A percentile compares a stretch with the other conserved stretches of the same genome.
Conservation (phyloP, 1,140 invertebrate species). For the Reticulitermes speratus region DNA sequence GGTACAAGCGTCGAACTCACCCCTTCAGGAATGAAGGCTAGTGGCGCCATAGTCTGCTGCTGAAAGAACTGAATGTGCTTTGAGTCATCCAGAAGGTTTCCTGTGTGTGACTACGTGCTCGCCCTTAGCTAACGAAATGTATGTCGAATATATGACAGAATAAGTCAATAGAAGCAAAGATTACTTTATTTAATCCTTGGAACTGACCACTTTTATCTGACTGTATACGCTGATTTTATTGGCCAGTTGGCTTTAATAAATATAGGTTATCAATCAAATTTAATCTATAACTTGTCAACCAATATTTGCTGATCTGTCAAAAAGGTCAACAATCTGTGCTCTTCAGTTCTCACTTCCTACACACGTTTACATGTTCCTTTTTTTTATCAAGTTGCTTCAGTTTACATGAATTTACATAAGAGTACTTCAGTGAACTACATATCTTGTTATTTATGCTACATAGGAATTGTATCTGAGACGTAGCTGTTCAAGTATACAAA, state of each 20-base stretch:
- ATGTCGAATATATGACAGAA: not conserved
- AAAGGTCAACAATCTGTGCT: not conserved
- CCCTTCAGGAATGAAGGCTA: too few relatives aligned
- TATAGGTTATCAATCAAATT: not conserved
- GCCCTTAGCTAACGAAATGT: not conserved
- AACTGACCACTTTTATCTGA: not conserved
- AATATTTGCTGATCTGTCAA: conserved; percentile 4
- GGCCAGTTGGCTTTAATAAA: conserved; percentile 11
- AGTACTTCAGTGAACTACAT: not conserved
- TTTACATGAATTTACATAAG: not conserved
- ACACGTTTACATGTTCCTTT: not conserved
- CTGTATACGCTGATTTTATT: not conserved
- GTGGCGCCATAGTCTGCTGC: too few relatives aligned
- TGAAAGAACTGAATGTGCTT: too few relatives aligned
- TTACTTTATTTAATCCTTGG: conserved; percentile 6
- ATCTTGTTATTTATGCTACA: not conserved
- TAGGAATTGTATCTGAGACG: not conserved
- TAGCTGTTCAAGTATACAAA: not conserved
- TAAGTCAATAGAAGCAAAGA: not conserved
- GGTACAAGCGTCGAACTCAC: too few relatives aligned
- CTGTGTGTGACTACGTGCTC: not conserved
- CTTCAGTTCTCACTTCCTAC: not conserved
- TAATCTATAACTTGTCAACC: not conserved
- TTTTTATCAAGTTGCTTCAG: not conserved
- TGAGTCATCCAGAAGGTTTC: too few relatives aligned